These are phyloP conservation scores for Parauchenoglanis ngamensis DNA, from an alignment of 2,797 vertebrate species.

Conservation along the genomic window DNA sequence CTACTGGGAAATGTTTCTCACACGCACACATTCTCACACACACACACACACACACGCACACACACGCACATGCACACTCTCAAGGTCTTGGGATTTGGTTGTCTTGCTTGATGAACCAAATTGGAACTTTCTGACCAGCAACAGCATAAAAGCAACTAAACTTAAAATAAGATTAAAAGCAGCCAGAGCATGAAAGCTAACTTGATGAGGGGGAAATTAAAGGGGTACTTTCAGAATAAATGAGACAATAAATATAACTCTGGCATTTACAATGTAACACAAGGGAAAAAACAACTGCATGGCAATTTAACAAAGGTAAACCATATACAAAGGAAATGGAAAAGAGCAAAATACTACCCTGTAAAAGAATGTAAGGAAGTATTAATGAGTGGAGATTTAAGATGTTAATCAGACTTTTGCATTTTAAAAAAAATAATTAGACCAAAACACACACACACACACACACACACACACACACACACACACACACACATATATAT, in stretches of 20 bases:
- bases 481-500: too few relatives aligned
- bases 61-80: slow-evolving; percentile 25
- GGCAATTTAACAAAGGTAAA: not conserved
- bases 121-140: slow-evolving; percentile 36
- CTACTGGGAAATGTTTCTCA: slow-evolving; percentile 27
- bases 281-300: slow-evolving; percentile 1
- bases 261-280: slow-evolving; percentile 1
- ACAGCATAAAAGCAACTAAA: slow-evolving; percentile 26
- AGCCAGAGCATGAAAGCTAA: slow-evolving; percentile 38
- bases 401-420: not conserved
- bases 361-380: not conserved
- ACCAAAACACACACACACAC: too few relatives aligned
- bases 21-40: slow-evolving; percentile 24
- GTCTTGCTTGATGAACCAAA: not conserved
- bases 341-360: not conserved
- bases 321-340: not conserved
- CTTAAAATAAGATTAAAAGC: slow-evolving; percentile 26
- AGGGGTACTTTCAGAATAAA: slow-evolving; percentile 18
- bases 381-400: not conserved
- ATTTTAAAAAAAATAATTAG: not conserved
- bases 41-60: slow-evolving; percentile 30
- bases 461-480: too few relatives aligned
- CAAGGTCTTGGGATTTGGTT: slow-evolving; percentile 39
- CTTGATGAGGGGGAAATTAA: slow-evolving; percentile 20
- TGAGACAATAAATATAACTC: slow-evolving; percentile 27